Evolutionary conservation across 1,140 invertebrate genomes (phyloP).

Genomic region (Drosophila sproati): DNA sequence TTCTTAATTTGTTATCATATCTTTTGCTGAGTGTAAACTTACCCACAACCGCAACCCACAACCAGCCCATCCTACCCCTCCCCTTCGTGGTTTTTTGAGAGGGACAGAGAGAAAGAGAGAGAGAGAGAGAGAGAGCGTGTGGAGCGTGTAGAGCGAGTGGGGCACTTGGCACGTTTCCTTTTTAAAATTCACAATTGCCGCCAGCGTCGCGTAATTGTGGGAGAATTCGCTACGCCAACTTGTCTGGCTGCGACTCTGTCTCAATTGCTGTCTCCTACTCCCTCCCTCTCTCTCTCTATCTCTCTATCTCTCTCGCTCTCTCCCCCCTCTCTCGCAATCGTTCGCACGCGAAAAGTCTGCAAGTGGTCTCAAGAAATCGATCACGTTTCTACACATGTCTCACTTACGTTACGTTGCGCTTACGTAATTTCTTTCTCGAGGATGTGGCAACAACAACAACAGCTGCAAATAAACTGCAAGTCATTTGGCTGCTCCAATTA

Average conservation of each 20-base stretch:
- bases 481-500: slow-evolving; percentile 44
- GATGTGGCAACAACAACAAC: slow-evolving; percentile 22
- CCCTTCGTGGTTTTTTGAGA: background rate
- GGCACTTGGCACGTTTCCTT: slow-evolving; percentile 79
- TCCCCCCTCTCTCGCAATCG: background rate
- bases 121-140: background rate
- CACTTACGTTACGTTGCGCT: slow-evolving; percentile 64
- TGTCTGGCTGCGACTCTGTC: slow-evolving; percentile 46
- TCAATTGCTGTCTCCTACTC: slow-evolving; percentile 10
- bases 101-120: background rate
- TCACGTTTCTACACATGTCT: slow-evolving; percentile 82
- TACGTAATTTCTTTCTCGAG: slow-evolving; percentile 63
- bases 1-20: no score
- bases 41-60: slow-evolving; percentile 4
- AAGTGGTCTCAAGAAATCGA: slow-evolving; percentile 68
- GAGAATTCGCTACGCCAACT: slow-evolving; percentile 76
- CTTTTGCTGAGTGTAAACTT: background rate
- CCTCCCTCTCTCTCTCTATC: slow-evolving; percentile 4
- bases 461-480: slow-evolving; percentile 19
- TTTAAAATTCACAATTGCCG: slow-evolving; percentile 83
- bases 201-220: slow-evolving; percentile 74
- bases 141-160: slow-evolving; percentile 23
- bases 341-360: background rate
- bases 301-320: background rate
- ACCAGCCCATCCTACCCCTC: background rate